Base-by-base conservation (phyloP, 2,113 vertebrate genomes). In the Callipepla californica region DNA sequence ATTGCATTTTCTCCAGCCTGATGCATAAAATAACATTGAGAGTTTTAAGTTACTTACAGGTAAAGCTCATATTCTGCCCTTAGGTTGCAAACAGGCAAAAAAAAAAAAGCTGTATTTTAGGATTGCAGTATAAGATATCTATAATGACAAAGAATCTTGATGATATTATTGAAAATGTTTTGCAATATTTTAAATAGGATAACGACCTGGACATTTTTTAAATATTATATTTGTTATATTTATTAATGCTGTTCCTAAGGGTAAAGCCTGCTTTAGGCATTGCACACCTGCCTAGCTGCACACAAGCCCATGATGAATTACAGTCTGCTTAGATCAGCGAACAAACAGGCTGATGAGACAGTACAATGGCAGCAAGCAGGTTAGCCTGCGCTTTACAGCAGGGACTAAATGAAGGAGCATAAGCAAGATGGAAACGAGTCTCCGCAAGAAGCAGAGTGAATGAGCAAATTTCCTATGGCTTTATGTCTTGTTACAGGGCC, bases 371-470 rank as follows among this genome's bases (percentile, higher is more conserved):
- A 36, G 44, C 38, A 75, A 69, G 57, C 4, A 7, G 3, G 5
- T 76, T 23, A 32, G 7, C 20, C 38, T 3, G 0, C n/a, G 16
- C 53, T 80, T 80, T 59, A 32, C 7, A 16, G 17, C 0, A 1
- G n/a, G 9, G 28, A 63, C 28, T 58, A 77, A 59, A 13, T 40
- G 11, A 65, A 11, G 25, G 17, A 76, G 34, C 9, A 11, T 44
- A 30, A 83, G 21, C 59, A 78, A 67, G 34, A 42, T 15, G 10
- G 34, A 78, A 83, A 61, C 17, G 32, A 78, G 40, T 13, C 4
- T 9, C 59, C 42, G 7, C 30, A 47, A 72, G 30, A 6, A 55
- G 45, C 66, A 61, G 53, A 83, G 17, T 20, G 53, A 75, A 22
- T 42, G 21, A 61, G 4, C 45, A 36, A 16, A 9, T 23, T 78